phyloP scores from a whole-genome alignment of 2,888 invertebrate genomes.

The Caenorhabditis sp. region DNA sequence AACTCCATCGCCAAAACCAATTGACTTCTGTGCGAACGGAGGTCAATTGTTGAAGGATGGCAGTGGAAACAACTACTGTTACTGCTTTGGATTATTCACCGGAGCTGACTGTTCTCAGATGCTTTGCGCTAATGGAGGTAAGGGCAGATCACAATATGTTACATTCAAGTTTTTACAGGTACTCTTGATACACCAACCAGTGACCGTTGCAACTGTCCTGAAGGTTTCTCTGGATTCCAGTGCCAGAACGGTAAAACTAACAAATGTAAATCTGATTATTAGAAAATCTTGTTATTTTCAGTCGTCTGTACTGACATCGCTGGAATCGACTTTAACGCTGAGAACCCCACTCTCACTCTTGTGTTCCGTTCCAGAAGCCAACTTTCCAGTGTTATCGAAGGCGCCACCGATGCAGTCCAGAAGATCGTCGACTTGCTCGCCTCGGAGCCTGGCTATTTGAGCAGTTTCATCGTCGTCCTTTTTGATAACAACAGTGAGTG shows the following conservation, averaged over 20 bases:
- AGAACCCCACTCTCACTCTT: slow-evolving; percentile 72
- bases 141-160: no score
- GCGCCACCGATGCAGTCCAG: slow-evolving; percentile 56
- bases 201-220: slow-evolving; percentile 62
- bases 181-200: slow-evolving; percentile 26
- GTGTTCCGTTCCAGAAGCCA: slow-evolving; percentile 68
- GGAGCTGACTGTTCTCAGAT: slow-evolving; percentile 69
- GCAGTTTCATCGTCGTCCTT: slow-evolving; percentile 70
- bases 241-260: slow-evolving; percentile 69
- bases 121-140: slow-evolving; percentile 72
- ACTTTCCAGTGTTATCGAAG: slow-evolving; percentile 65
- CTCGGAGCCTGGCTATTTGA: slow-evolving; percentile 71
- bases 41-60: slow-evolving; percentile 65
- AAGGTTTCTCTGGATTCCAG: slow-evolving; percentile 71
- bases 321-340: slow-evolving; percentile 66
- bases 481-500: slow-evolving; percentile 74
- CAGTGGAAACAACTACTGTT: slow-evolving; percentile 66
- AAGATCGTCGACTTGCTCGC: slow-evolving; percentile 47
- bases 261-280: no score
- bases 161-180: slow-evolving; percentile 47
- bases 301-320: slow-evolving; percentile 70
- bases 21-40: slow-evolving; percentile 67
- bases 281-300: slow-evolving; percentile 46
- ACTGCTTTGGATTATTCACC: slow-evolving; percentile 66
- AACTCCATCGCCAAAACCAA: slow-evolving; percentile 59